These are phyloP conservation scores for Onychomys arenicola DNA, from an alignment of 2,797 vertebrate species.

Conservation along the genomic window DNA sequence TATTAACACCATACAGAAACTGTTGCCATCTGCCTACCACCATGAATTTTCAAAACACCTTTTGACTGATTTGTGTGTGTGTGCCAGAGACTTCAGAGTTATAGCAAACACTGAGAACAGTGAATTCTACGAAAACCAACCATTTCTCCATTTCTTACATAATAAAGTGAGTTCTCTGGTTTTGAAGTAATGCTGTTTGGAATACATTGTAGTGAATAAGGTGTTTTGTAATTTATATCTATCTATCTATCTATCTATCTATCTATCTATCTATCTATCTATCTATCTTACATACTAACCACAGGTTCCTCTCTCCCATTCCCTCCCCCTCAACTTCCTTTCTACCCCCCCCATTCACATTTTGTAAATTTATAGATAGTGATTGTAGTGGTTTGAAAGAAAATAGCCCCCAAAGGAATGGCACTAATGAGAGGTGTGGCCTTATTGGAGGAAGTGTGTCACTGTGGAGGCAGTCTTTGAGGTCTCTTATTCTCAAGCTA, in stretches of 20 bases:
- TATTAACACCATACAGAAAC: background rate
- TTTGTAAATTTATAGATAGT: background rate
- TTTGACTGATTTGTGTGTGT: background rate
- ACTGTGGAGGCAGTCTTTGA: background rate
- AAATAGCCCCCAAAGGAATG: background rate
- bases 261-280: background rate
- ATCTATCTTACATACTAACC: too few relatives aligned
- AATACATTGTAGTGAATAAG: constrained; percentile 11
- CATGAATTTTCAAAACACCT: background rate
- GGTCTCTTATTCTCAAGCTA: background rate
- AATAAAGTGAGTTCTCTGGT: constrained; percentile 5
- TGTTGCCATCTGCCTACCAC: background rate
- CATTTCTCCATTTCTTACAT: constrained; percentile 27
- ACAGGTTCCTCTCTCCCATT: too few relatives aligned
- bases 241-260: too few relatives aligned
- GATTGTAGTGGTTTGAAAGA: background rate
- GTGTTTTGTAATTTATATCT: background rate
- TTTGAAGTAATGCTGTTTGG: constrained; percentile 20
- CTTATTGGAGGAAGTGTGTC: background rate
- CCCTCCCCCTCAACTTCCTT: too few relatives aligned
- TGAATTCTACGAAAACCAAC: background rate
- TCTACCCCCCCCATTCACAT: too few relatives aligned
- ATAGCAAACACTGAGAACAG: background rate
- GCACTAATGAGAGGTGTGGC: background rate
- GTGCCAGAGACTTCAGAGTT: background rate